phyloP scores from a whole-genome alignment of 2,797 vertebrate genomes.

The Tenualosa ilisha region DNA sequence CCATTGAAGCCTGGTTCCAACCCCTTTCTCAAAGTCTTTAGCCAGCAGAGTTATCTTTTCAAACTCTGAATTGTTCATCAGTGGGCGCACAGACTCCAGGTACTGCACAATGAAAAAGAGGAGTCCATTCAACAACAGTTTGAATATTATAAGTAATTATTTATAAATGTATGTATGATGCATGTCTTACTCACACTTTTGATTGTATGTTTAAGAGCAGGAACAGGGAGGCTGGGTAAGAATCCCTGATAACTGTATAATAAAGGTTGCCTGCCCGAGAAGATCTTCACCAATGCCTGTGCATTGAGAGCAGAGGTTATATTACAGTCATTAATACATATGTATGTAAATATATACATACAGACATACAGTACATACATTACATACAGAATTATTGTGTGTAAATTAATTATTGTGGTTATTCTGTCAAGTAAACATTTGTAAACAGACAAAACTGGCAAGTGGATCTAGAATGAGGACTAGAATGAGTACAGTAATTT shows the following conservation, averaged over 20 bases:
- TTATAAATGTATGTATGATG: constrained; percentile 1
- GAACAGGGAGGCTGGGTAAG: constrained; percentile 85
- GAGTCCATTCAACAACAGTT: background rate
- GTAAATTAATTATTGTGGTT: no score
- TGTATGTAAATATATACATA: no score
- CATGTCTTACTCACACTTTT: constrained; percentile 80
- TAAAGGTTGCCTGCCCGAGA: constrained; percentile 85
- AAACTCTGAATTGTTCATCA: constrained; percentile 76
- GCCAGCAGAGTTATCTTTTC: constrained; percentile 73
- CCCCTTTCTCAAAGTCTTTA: constrained; percentile 78
- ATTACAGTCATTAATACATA: no score
- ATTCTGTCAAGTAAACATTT: no score
- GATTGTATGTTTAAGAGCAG: constrained; percentile 81
- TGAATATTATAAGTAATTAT: background rate
- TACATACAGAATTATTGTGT: no score
- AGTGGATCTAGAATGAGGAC: background rate
- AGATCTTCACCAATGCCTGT: constrained; percentile 88
- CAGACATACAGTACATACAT: no score
- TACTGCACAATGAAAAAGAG: constrained; percentile 67
- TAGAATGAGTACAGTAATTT: background rate
- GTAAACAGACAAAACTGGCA: no score
- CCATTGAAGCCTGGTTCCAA: constrained; percentile 84
- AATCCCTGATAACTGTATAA: constrained; percentile 90
- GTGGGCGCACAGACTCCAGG: constrained; percentile 82
- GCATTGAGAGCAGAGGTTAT: no score